phyloP scores from a whole-genome alignment of 1,140 invertebrate species.

The Orchestia grillus region DNA sequence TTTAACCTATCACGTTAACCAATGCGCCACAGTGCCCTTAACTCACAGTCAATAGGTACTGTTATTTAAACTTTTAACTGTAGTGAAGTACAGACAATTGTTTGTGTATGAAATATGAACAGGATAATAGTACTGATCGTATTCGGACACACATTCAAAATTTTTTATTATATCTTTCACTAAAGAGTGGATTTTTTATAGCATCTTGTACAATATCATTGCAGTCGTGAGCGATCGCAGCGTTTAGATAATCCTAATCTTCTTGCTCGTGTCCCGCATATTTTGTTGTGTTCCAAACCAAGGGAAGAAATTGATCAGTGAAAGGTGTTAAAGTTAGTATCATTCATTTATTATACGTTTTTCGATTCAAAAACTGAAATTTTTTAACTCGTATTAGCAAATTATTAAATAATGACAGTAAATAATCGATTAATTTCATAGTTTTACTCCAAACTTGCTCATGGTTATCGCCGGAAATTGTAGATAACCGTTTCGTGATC shows the following conservation, averaged over 20 bases:
- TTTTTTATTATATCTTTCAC: background rate
- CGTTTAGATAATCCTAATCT: background rate
- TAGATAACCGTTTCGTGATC: too few relatives aligned
- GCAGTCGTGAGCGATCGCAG: background rate
- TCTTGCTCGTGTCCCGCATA: background rate
- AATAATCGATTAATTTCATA: too few relatives aligned
- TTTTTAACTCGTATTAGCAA: too few relatives aligned
- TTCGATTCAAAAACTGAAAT: too few relatives aligned
- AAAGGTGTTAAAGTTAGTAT: too few relatives aligned
- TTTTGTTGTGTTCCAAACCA: background rate
- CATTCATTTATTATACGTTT: too few relatives aligned
- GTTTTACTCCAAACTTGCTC: too few relatives aligned
- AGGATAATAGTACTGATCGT: background rate
- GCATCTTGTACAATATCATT: background rate
- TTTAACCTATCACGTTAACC: too few relatives aligned
- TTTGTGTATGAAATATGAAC: background rate
- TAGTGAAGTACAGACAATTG: background rate
- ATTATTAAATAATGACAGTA: too few relatives aligned
- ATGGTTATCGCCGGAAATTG: too few relatives aligned
- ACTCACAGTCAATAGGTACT: too few relatives aligned
- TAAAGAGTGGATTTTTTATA: background rate
- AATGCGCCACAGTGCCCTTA: too few relatives aligned
- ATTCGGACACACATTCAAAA: background rate
- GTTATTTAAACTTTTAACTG: background rate
- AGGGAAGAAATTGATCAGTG: background rate